Evolutionary conservation across 2,797 vertebrate species (phyloP).

Genomic region (Malacoraja senta): DNA sequence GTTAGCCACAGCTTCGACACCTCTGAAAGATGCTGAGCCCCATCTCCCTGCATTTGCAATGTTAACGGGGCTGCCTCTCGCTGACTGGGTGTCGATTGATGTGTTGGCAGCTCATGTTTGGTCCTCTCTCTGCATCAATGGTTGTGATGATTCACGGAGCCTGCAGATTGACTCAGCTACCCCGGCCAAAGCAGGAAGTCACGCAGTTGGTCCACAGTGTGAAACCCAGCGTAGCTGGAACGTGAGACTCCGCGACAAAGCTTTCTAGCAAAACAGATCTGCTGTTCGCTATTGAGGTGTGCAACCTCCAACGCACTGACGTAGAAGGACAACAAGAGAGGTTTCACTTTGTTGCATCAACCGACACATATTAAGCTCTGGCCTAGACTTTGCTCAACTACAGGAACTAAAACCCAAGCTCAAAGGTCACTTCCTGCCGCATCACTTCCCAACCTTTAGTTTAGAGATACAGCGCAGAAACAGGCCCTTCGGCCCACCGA

Average conservation of each 20-base stretch:
- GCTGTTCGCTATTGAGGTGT: neutral
- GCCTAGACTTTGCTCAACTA: neutral
- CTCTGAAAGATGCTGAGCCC: neutral
- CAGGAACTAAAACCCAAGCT: neutral
- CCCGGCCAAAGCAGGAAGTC: slow-evolving; percentile 17
- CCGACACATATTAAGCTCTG: neutral
- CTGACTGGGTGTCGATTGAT: neutral
- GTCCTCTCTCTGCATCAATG: neutral
- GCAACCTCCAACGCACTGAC: neutral
- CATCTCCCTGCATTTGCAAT: neutral
- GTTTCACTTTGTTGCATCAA: neutral
- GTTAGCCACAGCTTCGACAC: neutral
- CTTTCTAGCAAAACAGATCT: slow-evolving; percentile 25
- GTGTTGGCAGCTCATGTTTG: neutral
- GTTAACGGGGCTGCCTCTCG: no score
- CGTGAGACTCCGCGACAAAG: neutral
- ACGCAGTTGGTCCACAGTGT: neutral
- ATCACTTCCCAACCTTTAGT: neutral
- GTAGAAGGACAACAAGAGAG: neutral
- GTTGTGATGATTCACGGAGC: neutral
- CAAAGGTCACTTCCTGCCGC: neutral
- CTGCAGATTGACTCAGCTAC: neutral
- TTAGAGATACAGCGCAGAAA: no score
- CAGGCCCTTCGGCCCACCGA: no score
- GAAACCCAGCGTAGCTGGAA: slow-evolving; percentile 14